Evolutionary conservation across 2,113 vertebrate genomes (phyloP).

Genomic region (Azemiops feae): DNA sequence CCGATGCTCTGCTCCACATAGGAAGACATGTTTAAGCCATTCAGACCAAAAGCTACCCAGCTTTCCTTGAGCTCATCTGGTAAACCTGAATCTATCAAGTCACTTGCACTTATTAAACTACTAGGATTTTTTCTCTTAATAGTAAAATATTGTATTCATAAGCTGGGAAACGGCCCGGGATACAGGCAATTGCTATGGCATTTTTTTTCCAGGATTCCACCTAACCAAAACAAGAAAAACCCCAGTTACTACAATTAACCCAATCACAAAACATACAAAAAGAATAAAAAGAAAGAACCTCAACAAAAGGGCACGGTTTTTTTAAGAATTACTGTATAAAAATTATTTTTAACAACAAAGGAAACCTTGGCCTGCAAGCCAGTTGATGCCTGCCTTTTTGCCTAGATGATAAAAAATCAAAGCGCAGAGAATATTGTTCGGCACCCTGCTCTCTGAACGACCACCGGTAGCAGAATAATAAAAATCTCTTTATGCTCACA

Average conservation of each 20-base stretch:
- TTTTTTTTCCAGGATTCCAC: neutral
- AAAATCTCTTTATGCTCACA: neutral
- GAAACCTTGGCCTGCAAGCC: neutral
- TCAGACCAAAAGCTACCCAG: neutral
- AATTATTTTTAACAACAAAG: neutral
- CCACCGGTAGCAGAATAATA: neutral
- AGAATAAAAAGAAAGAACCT: neutral
- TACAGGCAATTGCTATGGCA: neutral
- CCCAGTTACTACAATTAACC: neutral
- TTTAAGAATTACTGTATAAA: neutral
- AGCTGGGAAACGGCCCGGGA: neutral
- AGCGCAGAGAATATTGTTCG: neutral
- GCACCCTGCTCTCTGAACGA: neutral
- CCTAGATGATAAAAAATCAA: neutral
- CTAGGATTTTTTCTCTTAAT: neutral
- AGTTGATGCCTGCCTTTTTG: neutral
- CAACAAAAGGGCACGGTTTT: neutral
- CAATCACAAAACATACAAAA: neutral
- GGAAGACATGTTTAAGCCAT: neutral
- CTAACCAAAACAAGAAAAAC: neutral
- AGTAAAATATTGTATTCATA: neutral
- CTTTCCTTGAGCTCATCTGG: neutral
- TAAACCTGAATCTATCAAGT: neutral
- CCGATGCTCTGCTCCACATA: neutral
- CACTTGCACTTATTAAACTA: neutral